Evolutionary conservation across 2,888 invertebrate species (phyloP).

Genomic region (Myopa tessellatipennis): DNA sequence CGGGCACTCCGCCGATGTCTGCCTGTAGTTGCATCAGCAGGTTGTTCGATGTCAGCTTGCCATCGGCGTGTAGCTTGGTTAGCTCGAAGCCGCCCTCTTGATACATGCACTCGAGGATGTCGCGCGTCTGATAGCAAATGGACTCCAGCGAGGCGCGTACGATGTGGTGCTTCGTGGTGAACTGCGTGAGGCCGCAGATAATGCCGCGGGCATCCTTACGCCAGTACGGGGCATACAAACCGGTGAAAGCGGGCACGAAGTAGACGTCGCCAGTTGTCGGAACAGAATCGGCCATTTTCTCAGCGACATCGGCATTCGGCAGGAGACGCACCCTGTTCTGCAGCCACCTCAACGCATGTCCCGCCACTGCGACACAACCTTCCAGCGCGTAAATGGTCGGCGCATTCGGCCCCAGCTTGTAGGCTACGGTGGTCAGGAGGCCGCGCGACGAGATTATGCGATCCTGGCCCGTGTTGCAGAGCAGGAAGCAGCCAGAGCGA

Average conservation of each 20-base stretch:
- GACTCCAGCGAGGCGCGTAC: constrained; percentile 94
- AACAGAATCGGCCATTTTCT: constrained; percentile 80
- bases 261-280: constrained; percentile 94
- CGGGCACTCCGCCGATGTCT: constrained; percentile 90
- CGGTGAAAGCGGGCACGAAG: constrained; percentile 98
- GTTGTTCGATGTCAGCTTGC: constrained; percentile 90
- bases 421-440: constrained; percentile 90
- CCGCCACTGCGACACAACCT: constrained; percentile 93
- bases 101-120: constrained; percentile 93
- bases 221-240: constrained; percentile 98
- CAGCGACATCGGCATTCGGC: constrained; percentile 78
- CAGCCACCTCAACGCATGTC: constrained; percentile 92
- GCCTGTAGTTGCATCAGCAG: constrained; percentile 96
- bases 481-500: constrained; percentile 92
- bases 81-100: constrained; percentile 90
- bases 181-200: constrained; percentile 93
- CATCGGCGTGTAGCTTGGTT: constrained; percentile 89
- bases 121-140: constrained; percentile 95
- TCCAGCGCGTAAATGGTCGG: constrained; percentile 94
- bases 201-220: constrained; percentile 91
- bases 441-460: constrained; percentile 89
- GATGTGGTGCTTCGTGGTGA: constrained; percentile 92
- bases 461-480: constrained; percentile 93
- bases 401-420: constrained; percentile 83
- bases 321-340: constrained; percentile 91